Percentiles rank a stretch among this genome's conserved stretches.
These are phyloP conservation scores for Phyllotreta cruciferae DNA, from an alignment of 2,888 invertebrate species.

Conservation along the genomic window DNA sequence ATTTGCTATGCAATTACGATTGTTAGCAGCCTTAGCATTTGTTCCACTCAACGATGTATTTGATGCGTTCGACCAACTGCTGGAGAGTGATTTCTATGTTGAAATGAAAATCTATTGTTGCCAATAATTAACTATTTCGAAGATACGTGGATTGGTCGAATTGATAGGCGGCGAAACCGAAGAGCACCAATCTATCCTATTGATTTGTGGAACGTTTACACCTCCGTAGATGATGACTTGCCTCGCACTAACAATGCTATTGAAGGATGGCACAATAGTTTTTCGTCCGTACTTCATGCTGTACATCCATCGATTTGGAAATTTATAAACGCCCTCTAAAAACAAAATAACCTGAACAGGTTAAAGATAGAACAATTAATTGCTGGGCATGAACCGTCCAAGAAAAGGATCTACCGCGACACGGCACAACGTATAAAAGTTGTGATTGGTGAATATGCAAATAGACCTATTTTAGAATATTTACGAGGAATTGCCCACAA, in stretches of 20 bases:
- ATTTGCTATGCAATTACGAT: background rate
- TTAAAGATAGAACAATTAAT: background rate
- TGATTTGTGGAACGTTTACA: background rate
- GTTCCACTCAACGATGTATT: background rate
- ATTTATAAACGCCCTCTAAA: background rate
- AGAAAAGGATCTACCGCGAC: background rate
- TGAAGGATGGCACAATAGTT: background rate
- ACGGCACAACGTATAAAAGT: background rate
- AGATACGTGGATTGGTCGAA: background rate
- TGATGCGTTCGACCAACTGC: background rate
- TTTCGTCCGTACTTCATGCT: background rate
- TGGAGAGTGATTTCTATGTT: background rate
- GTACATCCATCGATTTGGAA: background rate
- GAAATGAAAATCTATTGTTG: background rate
- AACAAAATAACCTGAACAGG: background rate
- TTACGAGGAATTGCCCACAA: background rate
- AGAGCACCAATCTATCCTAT: background rate
- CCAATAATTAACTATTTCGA: background rate
- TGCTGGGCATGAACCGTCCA: background rate
- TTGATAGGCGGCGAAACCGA: background rate
- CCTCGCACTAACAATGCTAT: background rate
- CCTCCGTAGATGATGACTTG: background rate
- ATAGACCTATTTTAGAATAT: background rate
- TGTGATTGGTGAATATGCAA: background rate
- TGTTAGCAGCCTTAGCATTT: background rate